phyloP scores from a whole-genome alignment of 2,113 vertebrate genomes.

The Corythornis madagascariensis region DNA sequence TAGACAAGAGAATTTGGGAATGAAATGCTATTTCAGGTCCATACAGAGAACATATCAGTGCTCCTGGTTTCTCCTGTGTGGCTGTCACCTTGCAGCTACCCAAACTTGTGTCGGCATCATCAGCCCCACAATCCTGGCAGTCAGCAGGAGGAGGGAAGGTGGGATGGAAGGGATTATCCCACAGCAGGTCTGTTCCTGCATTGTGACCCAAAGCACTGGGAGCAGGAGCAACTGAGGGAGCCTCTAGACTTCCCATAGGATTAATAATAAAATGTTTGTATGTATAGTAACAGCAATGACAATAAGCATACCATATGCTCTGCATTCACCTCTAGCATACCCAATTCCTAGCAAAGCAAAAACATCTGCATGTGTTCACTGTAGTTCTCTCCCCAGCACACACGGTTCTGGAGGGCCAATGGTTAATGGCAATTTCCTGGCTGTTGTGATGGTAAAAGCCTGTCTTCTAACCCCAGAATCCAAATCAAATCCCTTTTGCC shows the following conservation, averaged over 20 bases:
- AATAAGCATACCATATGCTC: accelerated
- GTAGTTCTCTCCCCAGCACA: not conserved
- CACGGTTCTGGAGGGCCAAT: accelerated
- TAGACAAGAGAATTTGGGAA: not conserved
- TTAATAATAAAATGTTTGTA: not conserved
- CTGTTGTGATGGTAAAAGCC: not conserved
- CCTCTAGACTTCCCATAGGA: not conserved
- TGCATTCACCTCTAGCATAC: no score
- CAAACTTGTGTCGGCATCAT: not conserved
- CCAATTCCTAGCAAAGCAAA: not conserved
- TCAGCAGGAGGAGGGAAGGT: not conserved
- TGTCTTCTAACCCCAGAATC: not conserved
- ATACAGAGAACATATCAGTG: not conserved
- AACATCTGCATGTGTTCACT: accelerated
- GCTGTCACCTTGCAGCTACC: not conserved
- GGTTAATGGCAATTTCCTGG: not conserved
- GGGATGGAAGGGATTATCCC: not conserved
- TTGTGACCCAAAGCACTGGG: not conserved
- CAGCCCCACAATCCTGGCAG: not conserved
- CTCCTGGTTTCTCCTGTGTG: not conserved
- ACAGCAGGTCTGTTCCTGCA: not conserved
- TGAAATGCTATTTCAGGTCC: not conserved
- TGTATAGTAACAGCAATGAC: not conserved
- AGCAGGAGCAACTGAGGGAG: not conserved
- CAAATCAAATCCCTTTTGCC: not conserved